phyloP scores from a whole-genome alignment of 2,888 invertebrate species.

The Tiphia femorata region DNA sequence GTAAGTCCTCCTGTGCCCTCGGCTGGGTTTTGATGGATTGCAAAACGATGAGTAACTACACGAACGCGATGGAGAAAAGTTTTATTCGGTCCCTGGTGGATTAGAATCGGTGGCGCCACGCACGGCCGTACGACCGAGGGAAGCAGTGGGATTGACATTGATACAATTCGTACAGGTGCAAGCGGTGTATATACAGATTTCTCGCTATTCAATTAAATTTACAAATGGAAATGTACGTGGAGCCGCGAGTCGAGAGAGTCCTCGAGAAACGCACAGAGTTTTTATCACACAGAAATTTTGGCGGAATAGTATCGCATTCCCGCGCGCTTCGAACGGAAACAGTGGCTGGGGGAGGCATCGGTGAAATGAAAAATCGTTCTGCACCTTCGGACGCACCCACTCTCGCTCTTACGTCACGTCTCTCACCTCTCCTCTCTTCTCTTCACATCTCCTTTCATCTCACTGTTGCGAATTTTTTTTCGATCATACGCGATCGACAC shows the following conservation, averaged over 20 bases:
- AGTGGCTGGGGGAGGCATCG: no score
- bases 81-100: neutral
- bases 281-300: slow-evolving; percentile 24
- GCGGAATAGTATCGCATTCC: slow-evolving; percentile 3
- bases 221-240: slow-evolving; percentile 36
- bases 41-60: neutral
- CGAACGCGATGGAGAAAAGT: neutral
- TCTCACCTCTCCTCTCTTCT: no score
- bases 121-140: slow-evolving; percentile 28
- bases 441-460: no score
- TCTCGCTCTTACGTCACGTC: no score
- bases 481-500: no score
- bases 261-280: slow-evolving; percentile 15
- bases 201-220: slow-evolving; percentile 22
- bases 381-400: no score
- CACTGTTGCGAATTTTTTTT: no score
- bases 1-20: no score
- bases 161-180: slow-evolving; percentile 41
- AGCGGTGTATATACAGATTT: slow-evolving; percentile 41
- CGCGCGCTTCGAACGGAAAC: neutral
- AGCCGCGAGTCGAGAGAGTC: slow-evolving; percentile 36
- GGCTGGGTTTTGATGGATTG: neutral
- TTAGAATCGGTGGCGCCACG: neutral
- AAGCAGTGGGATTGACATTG: slow-evolving; percentile 27
- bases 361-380: no score